Percentiles rank a stretch among this genome's conserved stretches.
Evolutionary conservation across 2,113 vertebrate species (phyloP).

Genomic region (Hystrix brachyura): DNA sequence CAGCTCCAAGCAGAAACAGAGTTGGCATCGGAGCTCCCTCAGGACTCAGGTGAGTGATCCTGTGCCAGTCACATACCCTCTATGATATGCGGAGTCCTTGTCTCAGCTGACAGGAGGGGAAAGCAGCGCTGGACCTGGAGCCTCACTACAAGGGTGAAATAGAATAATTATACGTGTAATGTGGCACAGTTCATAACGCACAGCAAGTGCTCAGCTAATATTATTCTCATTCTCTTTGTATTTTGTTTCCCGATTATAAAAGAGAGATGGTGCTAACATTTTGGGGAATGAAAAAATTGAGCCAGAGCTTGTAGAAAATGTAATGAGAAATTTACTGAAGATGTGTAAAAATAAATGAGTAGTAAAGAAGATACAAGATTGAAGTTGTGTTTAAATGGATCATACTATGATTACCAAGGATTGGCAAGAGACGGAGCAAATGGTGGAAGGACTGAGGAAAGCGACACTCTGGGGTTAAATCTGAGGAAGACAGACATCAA

Average conservation of each 20-base stretch:
- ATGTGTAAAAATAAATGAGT: not conserved
- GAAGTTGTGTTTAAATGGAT: not conserved
- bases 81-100: not conserved
- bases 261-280: not conserved
- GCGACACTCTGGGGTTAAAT: not conserved
- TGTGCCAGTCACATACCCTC: not conserved
- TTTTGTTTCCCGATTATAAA: not conserved
- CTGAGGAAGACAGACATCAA: not conserved
- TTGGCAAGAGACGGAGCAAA: not conserved
- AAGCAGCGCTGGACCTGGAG: not conserved
- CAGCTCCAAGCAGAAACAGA: not conserved
- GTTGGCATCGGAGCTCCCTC: not conserved
- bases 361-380: not conserved
- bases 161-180: not conserved
- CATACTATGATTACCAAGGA: not conserved
- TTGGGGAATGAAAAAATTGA: not conserved
- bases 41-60: not conserved
- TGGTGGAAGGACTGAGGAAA: not conserved
- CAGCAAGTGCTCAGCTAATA: not conserved
- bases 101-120: not conserved
- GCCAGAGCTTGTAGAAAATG: not conserved
- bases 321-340: not conserved
- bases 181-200: not conserved
- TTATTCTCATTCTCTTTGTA: too few species aligned
- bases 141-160: not conserved